phyloP scores from a whole-genome alignment of 1,140 invertebrate species.

The Papilio glaucus region DNA sequence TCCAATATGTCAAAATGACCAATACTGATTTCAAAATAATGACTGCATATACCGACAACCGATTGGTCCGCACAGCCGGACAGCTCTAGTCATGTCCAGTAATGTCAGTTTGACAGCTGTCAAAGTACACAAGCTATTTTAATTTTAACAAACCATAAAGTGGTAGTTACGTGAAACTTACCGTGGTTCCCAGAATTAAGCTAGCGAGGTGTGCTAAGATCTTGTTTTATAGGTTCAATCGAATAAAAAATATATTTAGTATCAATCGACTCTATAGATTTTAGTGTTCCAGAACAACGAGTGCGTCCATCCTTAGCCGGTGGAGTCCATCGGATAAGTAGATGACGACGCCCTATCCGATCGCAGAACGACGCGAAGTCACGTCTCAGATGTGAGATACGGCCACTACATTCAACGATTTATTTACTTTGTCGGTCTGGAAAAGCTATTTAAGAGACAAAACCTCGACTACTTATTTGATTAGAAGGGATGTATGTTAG shows the following conservation, averaged over 20 bases:
- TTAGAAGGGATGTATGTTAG: neutral
- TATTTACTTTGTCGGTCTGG: neutral
- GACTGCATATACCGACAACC: no score
- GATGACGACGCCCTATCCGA: neutral
- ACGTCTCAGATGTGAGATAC: neutral
- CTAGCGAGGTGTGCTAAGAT: no score
- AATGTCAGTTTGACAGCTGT: no score
- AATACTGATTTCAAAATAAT: no score
- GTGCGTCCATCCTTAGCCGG: neutral
- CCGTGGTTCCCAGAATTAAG: no score
- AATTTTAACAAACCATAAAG: no score
- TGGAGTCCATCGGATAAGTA: constrained; percentile 12
- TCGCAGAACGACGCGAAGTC: neutral
- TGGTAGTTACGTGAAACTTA: no score
- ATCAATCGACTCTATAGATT: neutral
- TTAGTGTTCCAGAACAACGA: neutral
- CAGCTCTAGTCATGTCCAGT: no score
- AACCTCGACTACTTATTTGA: neutral
- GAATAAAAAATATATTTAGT: neutral
- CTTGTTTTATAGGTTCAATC: no score
- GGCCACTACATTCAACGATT: neutral
- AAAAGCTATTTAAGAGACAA: neutral
- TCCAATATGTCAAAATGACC: no score
- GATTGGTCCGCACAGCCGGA: no score
- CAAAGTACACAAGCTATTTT: no score